A percentile compares a stretch with the other conserved stretches of the same genome.
These are phyloP conservation scores for Neocrepidodera transversa DNA, from an alignment of 2,888 invertebrate genomes.

Conservation along the genomic window DNA sequence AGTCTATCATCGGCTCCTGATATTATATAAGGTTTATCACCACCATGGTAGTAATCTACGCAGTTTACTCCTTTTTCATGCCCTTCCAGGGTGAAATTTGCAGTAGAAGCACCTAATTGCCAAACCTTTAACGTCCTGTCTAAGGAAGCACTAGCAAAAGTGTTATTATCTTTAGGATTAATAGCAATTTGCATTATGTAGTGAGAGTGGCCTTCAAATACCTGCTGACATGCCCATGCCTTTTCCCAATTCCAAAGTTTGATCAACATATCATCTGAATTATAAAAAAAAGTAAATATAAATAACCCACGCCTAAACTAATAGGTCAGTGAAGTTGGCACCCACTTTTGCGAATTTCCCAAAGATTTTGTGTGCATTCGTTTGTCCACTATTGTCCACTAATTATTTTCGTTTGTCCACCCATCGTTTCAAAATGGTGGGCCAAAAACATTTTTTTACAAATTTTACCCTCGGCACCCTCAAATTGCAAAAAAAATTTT, in stretches of 20 bases:
- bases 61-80: constrained; percentile 99
- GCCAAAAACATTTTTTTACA: no score
- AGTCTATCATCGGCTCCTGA: constrained; percentile 98
- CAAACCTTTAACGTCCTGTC: constrained; percentile 97
- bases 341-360: no score
- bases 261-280: constrained; percentile 93
- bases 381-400: no score
- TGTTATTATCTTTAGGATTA: constrained; percentile 99
- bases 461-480: no score
- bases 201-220: constrained; percentile 99
- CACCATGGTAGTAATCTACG: constrained; percentile 98
- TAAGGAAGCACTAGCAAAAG: constrained; percentile 98
- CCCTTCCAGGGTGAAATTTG: constrained; percentile 97
- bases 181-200: constrained; percentile 99
- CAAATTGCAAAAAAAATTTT: no score
- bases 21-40: constrained; percentile 96
- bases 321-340: no score
- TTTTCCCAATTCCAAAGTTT: constrained; percentile 99
- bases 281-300: not conserved
- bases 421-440: no score
- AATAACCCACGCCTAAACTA: not conserved
- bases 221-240: constrained; percentile 96
- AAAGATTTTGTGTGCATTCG: no score
- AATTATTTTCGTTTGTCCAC: no score
- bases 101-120: constrained; percentile 96